Evolutionary conservation across 2,888 invertebrate genomes (phyloP).

Genomic region (Molanna angustata): DNA sequence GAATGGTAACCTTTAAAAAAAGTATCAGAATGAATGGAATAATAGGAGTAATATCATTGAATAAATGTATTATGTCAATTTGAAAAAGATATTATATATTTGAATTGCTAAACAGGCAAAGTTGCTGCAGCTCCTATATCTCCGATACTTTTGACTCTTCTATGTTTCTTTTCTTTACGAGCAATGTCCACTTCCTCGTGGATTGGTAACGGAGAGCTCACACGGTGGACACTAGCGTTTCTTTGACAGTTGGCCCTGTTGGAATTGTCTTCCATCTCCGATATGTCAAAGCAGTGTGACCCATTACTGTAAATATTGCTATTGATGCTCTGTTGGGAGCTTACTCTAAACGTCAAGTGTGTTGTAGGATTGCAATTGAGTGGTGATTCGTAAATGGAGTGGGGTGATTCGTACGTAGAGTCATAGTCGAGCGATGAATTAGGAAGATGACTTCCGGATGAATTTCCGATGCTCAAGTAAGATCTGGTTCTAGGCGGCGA

Average conservation of each 20-base stretch:
- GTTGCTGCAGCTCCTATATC: conserved; percentile 64
- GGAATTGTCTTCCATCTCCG: conserved; percentile 29
- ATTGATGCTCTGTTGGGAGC: conserved; percentile 32
- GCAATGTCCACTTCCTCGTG: conserved; percentile 49
- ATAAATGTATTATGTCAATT: no score
- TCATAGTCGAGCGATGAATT: conserved; percentile 38
- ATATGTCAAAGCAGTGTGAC: conserved; percentile 30
- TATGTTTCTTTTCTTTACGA: conserved; percentile 56
- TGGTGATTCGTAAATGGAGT: conserved; percentile 43
- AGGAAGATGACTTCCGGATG: conserved; percentile 40
- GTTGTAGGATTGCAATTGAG: conserved; percentile 38
- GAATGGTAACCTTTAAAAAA: no score
- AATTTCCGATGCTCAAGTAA: conserved; percentile 54
- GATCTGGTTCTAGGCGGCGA: conserved; percentile 55
- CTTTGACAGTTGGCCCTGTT: conserved; percentile 47
- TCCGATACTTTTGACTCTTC: conserved; percentile 71
- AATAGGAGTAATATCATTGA: no score
- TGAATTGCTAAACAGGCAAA: conserved; percentile 43
- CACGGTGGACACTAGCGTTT: conserved; percentile 49
- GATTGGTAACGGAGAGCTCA: conserved; percentile 51
- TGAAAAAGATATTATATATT: no score
- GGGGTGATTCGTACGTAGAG: conserved; percentile 34
- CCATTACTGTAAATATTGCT: conserved; percentile 32
- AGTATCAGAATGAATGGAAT: no score
- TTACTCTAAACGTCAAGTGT: conserved; percentile 29